These are phyloP conservation scores for Pseudotriccus pelzelni DNA, from an alignment of 2,797 vertebrate genomes.

Conservation along the genomic window DNA sequence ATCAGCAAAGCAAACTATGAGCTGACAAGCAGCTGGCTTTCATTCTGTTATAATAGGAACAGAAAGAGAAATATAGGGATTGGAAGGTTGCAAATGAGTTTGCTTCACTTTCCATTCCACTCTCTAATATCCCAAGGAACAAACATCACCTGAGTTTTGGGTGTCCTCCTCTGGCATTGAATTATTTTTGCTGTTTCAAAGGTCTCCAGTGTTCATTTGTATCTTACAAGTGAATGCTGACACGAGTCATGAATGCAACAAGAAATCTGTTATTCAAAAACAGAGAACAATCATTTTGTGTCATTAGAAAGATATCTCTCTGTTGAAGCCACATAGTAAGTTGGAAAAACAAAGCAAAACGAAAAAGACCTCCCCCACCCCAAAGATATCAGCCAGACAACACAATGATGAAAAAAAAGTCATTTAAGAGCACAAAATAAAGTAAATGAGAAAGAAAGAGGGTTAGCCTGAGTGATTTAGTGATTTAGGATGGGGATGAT, in stretches of 20 bases:
- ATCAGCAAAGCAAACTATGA: constrained; percentile 15
- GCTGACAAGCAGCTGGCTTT: constrained; percentile 8
- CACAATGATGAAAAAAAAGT: neutral
- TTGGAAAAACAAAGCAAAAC: neutral
- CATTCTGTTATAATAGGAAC: neutral
- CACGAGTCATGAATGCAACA: neutral
- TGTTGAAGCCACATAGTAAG: neutral
- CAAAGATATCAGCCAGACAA: neutral
- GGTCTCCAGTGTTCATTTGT: neutral
- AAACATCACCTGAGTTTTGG: neutral
- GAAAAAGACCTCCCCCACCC: neutral
- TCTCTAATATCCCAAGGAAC: neutral
- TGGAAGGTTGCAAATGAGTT: neutral
- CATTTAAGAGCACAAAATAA: neutral
- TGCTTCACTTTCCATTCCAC: neutral
- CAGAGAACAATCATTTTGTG: neutral
- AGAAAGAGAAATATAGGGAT: neutral
- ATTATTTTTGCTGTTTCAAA: neutral
- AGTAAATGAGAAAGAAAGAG: neutral
- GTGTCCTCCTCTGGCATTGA: neutral
- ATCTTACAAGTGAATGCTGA: neutral
- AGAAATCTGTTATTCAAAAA: neutral
- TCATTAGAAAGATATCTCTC: neutral
- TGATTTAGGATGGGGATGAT: neutral
- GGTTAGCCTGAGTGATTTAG: neutral